These are phyloP conservation scores for Drosophila persimilis DNA, from an alignment of 1,140 invertebrate genomes.

Conservation along the genomic window DNA sequence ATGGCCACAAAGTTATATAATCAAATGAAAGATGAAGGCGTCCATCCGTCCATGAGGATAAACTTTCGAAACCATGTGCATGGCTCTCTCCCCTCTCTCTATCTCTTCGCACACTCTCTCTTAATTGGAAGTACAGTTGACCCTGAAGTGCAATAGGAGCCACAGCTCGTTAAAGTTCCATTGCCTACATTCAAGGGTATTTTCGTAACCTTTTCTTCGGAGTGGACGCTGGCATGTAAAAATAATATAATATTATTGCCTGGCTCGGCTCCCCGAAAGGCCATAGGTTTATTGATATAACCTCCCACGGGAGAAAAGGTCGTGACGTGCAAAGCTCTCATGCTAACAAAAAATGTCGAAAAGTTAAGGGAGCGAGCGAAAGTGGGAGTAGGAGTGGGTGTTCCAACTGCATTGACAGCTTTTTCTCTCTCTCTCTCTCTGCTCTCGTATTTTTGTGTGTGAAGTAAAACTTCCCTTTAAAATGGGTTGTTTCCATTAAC, in stretches of 20 bases:
- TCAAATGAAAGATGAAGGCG: slow-evolving; percentile 15
- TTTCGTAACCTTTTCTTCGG: no score
- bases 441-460: no score
- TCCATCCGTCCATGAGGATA: slow-evolving; percentile 12
- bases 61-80: slow-evolving; percentile 26
- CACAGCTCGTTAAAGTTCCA: slow-evolving; percentile 2
- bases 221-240: no score
- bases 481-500: slow-evolving; percentile 2
- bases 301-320: slow-evolving; percentile 8
- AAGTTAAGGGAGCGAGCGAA: slow-evolving; percentile 3
- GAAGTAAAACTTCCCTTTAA: neutral
- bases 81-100: neutral
- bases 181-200: slow-evolving; percentile 1
- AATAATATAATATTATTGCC: no score
- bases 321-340: slow-evolving; percentile 15
- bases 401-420: no score
- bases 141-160: slow-evolving; percentile 19
- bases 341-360: neutral
- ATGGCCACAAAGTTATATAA: slow-evolving; percentile 33
- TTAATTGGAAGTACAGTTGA: slow-evolving; percentile 36
- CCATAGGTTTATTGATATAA: slow-evolving; percentile 19
- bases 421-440: no score
- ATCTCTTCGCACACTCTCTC: neutral
- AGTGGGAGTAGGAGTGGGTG: neutral
- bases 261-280: neutral